A percentile compares a stretch with the other conserved stretches of the same genome.
phyloP scores from a whole-genome alignment of 2,888 invertebrate genomes.

The Tipula lateralis region DNA sequence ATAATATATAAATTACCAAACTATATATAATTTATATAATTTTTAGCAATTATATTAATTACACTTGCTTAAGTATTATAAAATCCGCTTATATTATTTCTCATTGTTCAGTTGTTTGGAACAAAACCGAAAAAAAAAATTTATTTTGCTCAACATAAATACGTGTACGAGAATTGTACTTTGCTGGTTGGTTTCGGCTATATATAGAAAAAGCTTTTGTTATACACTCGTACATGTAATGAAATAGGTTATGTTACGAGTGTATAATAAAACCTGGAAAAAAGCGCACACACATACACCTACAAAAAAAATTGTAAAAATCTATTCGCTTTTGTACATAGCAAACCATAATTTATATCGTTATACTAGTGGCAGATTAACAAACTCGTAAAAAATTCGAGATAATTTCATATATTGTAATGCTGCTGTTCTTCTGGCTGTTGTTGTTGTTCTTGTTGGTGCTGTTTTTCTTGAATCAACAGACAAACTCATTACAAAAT shows the following conservation, averaged over 20 bases:
- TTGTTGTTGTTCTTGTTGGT: background rate
- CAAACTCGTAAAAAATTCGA: background rate
- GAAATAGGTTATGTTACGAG: background rate
- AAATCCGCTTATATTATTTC: constrained; percentile 16
- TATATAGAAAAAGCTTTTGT: background rate
- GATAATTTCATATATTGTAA: background rate
- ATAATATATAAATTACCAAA: background rate
- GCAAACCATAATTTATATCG: background rate
- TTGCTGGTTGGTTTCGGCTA: background rate
- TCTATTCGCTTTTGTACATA: background rate
- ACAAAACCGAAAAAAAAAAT: background rate
- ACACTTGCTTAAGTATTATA: background rate
- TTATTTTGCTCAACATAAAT: background rate
- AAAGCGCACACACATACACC: background rate
- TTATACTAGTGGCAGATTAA: background rate
- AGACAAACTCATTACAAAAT: background rate
- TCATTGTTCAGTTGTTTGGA: background rate
- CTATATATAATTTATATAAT: constrained; percentile 5
- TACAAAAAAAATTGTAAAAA: background rate
- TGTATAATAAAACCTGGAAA: background rate
- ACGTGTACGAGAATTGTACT: too few species aligned
- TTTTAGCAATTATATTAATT: constrained; percentile 19
- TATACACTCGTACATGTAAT: background rate
- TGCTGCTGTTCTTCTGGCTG: background rate
- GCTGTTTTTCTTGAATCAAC: background rate